Percentiles rank a stretch among this genome's conserved stretches.
phyloP scores from a whole-genome alignment of 2,797 vertebrate species.

The Galaxias olidus region DNA sequence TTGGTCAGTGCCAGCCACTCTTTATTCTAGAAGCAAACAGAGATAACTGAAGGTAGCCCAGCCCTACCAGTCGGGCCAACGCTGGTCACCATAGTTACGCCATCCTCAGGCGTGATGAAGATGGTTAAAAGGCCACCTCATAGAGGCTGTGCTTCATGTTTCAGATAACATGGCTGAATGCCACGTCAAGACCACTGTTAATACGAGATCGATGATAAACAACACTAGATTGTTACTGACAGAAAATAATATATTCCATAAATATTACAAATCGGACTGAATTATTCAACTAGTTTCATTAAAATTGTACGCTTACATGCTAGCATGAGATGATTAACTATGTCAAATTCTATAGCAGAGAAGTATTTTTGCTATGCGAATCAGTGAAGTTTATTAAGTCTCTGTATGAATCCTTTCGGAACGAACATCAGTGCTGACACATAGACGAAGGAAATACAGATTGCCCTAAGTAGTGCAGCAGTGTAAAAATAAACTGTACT shows the following conservation, averaged over 20 bases:
- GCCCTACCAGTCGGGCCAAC: constrained; percentile 10
- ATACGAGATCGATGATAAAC: neutral
- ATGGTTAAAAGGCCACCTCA: neutral
- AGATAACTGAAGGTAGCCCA: constrained; percentile 31
- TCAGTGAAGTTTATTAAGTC: neutral
- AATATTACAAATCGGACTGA: constrained; percentile 8
- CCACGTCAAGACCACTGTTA: neutral
- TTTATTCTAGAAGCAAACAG: constrained; percentile 32
- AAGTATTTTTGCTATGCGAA: neutral
- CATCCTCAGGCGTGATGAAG: constrained; percentile 5
- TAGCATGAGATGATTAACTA: neutral
- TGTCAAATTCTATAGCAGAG: neutral
- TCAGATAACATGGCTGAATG: neutral
- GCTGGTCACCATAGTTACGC: constrained; percentile 34
- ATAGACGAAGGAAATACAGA: neutral
- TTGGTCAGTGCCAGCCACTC: constrained; percentile 31
- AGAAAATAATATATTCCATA: neutral
- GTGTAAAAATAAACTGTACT: constrained; percentile 1
- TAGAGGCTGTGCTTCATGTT: neutral
- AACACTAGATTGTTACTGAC: neutral
- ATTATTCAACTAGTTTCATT: constrained; percentile 13
- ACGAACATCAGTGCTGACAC: neutral
- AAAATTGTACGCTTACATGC: neutral
- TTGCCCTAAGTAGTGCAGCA: neutral
- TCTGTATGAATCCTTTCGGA: neutral